These are phyloP conservation scores for Vulpes lagopus DNA, from an alignment of 2,113 vertebrate species.

Conservation along the genomic window DNA sequence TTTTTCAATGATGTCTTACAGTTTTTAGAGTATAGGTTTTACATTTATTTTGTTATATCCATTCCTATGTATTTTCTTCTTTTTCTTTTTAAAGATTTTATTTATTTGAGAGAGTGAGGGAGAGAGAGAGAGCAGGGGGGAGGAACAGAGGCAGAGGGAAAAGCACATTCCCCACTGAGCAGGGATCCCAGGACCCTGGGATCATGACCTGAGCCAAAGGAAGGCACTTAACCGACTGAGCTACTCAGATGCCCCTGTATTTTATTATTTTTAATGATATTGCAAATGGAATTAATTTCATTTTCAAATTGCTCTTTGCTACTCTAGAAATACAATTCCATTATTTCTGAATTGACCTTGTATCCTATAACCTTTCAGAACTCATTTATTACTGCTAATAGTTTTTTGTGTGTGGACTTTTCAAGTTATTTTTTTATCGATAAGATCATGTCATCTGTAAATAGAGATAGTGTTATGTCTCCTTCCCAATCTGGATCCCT, in stretches of 20 bases:
- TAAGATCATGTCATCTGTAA: background rate
- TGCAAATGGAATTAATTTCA: constrained; percentile 40
- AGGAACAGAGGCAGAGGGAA: background rate
- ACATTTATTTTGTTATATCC: constrained; percentile 24
- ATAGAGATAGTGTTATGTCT: background rate
- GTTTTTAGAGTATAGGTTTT: background rate
- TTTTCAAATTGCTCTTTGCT: constrained; percentile 37
- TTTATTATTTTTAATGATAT: constrained; percentile 56
- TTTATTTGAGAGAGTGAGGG: background rate
- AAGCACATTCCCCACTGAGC: background rate
- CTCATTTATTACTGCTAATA: constrained; percentile 14
- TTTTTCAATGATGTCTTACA: constrained; percentile 29
- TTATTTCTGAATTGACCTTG: background rate
- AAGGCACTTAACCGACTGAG: background rate
- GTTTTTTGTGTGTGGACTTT: background rate
- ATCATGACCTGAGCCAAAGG: background rate
- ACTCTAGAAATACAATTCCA: background rate
- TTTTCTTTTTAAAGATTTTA: constrained; percentile 19
- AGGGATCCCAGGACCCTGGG: background rate
- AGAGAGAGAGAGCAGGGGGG: background rate
- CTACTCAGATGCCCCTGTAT: background rate
- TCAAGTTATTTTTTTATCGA: constrained; percentile 11
- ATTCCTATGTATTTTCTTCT: constrained; percentile 30
- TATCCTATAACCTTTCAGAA: constrained; percentile 7
- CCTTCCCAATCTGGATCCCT: background rate